Evolutionary conservation across 2,113 vertebrate species (phyloP).

Genomic region (Cavia porcellus): DNA sequence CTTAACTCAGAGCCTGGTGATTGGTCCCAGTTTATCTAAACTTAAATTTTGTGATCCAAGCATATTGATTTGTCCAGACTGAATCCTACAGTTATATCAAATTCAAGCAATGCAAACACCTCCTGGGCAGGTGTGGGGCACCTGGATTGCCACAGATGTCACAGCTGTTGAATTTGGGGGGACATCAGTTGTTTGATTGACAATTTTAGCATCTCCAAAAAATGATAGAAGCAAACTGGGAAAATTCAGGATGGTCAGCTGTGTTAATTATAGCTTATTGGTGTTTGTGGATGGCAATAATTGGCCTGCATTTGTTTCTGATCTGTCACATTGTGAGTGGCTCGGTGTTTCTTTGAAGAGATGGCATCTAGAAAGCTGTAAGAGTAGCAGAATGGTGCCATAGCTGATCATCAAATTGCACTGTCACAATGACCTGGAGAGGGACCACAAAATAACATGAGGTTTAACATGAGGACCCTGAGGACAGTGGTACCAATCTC

Average conservation of each 20-base stretch:
- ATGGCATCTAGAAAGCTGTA: neutral
- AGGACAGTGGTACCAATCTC: neutral
- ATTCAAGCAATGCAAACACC: neutral
- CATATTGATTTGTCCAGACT: neutral
- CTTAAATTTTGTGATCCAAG: neutral
- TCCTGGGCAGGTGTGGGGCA: neutral
- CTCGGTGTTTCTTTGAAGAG: neutral
- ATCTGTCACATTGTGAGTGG: neutral
- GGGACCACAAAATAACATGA: neutral
- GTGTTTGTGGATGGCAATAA: neutral
- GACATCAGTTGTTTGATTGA: neutral
- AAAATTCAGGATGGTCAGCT: neutral
- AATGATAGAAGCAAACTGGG: neutral
- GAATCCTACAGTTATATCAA: neutral
- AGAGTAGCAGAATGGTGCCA: neutral
- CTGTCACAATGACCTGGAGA: neutral
- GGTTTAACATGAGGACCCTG: neutral
- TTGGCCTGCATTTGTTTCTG: neutral
- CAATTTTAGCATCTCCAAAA: neutral
- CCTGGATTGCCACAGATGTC: neutral
- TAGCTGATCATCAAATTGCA: neutral
- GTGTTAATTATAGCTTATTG: neutral
- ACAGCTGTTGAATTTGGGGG: neutral
- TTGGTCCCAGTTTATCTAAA: neutral
- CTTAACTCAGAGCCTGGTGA: neutral